These are phyloP conservation scores for Oncopodura yosiiana DNA, from an alignment of 1,140 invertebrate species.

Conservation along the genomic window DNA sequence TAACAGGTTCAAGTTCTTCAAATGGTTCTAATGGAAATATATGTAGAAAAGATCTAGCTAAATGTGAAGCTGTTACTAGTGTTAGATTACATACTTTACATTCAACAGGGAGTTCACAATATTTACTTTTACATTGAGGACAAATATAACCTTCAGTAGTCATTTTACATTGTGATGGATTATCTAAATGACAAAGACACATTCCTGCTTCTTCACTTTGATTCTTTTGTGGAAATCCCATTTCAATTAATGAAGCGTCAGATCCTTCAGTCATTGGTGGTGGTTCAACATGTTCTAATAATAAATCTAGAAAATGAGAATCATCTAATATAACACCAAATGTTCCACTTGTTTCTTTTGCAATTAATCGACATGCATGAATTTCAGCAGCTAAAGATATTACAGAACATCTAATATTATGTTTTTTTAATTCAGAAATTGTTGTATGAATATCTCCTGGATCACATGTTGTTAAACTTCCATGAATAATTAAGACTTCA, in stretches of 20 bases:
- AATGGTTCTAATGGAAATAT: conserved; percentile 83
- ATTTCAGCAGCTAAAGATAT: conserved; percentile 94
- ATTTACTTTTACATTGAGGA: conserved; percentile 91
- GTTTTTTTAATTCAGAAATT: conserved; percentile 49
- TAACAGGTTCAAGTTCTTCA: conserved; percentile 51
- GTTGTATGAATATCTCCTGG: conserved; percentile 83
- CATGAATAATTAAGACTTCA: conserved; percentile 83
- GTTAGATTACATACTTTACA: conserved; percentile 90
- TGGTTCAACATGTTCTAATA: conserved; percentile 66
- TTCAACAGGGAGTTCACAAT: conserved; percentile 94
- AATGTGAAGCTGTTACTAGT: conserved; percentile 92
- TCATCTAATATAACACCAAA: conserved; percentile 88
- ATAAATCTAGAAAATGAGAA: conserved; percentile 70
- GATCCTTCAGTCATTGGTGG: conserved; percentile 58
- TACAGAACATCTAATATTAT: conserved; percentile 74
- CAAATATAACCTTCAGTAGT: conserved; percentile 79
- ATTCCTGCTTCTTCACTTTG: conserved; percentile 38
- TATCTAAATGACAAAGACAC: conserved; percentile 66
- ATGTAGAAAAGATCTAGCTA: conserved; percentile 94
- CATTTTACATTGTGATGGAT: conserved; percentile 49
- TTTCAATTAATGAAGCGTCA: conserved; percentile 76
- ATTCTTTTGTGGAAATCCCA: conserved; percentile 76
- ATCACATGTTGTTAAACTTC: conserved; percentile 92
- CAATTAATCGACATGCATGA: conserved; percentile 72
- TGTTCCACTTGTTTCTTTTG: conserved; percentile 69